A percentile compares a stretch with the other conserved stretches of the same genome.
Evolutionary conservation across 2,113 vertebrate species (phyloP).

Genomic region (Perca fluviatilis): DNA sequence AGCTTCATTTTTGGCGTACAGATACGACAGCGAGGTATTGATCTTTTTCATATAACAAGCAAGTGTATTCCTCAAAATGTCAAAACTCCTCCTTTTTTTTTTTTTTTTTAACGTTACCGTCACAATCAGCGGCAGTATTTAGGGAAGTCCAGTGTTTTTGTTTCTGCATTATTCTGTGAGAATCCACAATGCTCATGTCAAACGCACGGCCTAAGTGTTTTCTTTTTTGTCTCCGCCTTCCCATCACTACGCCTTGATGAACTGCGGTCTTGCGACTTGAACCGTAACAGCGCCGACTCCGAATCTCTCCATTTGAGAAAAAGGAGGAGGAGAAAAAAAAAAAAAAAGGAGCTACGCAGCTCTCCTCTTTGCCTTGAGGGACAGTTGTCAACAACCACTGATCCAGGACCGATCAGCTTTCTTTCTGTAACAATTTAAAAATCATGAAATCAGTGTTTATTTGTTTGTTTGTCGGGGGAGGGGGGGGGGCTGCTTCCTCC

Average conservation of each 20-base stretch:
- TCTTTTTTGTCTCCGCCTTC: constrained; percentile 25
- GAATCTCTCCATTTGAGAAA: constrained; percentile 11
- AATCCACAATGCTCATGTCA: constrained; percentile 48
- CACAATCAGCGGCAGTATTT: constrained; percentile 58
- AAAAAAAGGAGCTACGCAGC: background rate
- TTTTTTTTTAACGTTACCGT: background rate
- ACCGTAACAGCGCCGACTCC: constrained; percentile 42
- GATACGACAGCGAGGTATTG: background rate
- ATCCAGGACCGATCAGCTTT: constrained; percentile 44
- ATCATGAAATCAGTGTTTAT: constrained; percentile 62
- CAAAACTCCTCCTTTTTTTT: constrained; percentile 12
- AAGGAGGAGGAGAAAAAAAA: background rate
- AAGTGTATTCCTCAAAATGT: constrained; percentile 12
- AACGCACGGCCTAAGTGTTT: constrained; percentile 47
- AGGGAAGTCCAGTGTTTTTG: background rate
- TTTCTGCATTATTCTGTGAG: background rate
- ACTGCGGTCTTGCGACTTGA: constrained; percentile 39
- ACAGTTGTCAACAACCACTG: constrained; percentile 48
- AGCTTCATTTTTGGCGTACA: background rate
- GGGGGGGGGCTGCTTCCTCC: constrained; percentile 36
- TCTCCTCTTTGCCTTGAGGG: constrained; percentile 58
- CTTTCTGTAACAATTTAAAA: constrained; percentile 11
- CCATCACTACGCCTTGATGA: constrained; percentile 58
- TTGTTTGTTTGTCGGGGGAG: constrained; percentile 2
- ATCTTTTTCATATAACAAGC: background rate